phyloP scores from a whole-genome alignment of 1,140 invertebrate species.

The Tyrophagus putrescentiae region DNA sequence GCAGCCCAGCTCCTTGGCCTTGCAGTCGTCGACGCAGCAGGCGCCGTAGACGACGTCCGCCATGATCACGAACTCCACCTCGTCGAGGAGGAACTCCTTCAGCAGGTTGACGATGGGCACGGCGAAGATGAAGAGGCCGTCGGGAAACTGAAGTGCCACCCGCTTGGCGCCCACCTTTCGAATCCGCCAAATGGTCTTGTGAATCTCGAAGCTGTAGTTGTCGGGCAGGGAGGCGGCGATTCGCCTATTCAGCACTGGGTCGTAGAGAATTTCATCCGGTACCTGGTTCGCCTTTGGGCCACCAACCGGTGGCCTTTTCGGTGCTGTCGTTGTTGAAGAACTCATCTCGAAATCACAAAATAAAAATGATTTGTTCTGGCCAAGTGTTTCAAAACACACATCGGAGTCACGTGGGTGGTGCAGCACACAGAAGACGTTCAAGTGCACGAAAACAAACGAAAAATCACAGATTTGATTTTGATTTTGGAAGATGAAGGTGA shows the following conservation, averaged over 20 bases:
- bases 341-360: not conserved
- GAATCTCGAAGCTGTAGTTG: conserved; percentile 98
- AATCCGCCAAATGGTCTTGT: conserved; percentile 95
- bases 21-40: conserved; percentile 97
- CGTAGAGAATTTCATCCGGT: conserved; percentile 34
- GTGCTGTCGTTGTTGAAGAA: not conserved
- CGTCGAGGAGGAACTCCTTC: conserved; percentile 73
- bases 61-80: conserved; percentile 70
- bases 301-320: not conserved
- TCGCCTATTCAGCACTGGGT: conserved; percentile 31
- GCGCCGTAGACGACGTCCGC: conserved; percentile 97
- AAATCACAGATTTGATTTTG: too few species aligned
- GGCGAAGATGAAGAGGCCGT: conserved; percentile 78
- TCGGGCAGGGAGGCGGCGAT: conserved; percentile 46
- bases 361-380: too few species aligned
- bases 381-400: not conserved
- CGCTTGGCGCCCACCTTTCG: conserved; percentile 58
- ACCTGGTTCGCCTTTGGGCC: conserved; percentile 26
- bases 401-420: not conserved
- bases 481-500: too few species aligned
- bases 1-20: conserved; percentile 70
- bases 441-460: too few species aligned
- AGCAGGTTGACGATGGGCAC: conserved; percentile 88
- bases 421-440: too few species aligned
- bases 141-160: conserved; percentile 92